Percentiles rank a stretch among this genome's conserved stretches.
phyloP scores from a whole-genome alignment of 2,113 vertebrate species.

The Cyanoliseus patagonus region DNA sequence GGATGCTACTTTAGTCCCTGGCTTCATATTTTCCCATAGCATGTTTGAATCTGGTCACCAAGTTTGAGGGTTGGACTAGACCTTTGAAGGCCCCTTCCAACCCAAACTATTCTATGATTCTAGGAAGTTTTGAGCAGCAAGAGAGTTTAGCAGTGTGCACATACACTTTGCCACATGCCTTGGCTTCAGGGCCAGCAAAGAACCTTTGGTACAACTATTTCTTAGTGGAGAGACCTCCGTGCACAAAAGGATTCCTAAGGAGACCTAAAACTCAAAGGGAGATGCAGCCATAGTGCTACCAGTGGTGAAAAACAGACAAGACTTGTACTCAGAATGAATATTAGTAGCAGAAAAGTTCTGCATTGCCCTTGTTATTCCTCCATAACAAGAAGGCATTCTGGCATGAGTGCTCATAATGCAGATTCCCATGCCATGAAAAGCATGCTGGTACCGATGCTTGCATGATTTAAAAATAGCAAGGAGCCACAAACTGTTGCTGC shows the following conservation, averaged over 20 bases:
- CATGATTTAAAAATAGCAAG: background rate
- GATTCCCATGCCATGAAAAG: background rate
- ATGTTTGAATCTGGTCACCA: background rate
- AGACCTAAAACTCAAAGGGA: background rate
- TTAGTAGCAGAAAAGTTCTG: background rate
- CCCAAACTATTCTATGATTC: background rate
- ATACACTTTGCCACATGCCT: background rate
- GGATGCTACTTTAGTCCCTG: background rate
- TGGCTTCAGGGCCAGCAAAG: background rate
- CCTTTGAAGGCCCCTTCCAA: background rate
- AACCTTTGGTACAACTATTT: background rate
- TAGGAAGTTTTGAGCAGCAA: background rate
- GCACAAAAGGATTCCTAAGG: background rate
- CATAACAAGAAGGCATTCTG: background rate
- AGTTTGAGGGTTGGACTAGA: background rate
- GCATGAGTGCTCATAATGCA: background rate
- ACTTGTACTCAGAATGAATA: fast-evolving
- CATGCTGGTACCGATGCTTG: background rate
- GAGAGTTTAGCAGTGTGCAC: background rate
- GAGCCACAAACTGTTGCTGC: background rate
- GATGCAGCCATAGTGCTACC: background rate
- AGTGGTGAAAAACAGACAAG: background rate
- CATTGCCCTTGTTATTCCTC: background rate
- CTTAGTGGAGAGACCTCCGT: background rate
- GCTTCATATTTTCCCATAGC: background rate